These are phyloP conservation scores for Argentina silus DNA, from an alignment of 2,797 vertebrate genomes.

Conservation along the genomic window DNA sequence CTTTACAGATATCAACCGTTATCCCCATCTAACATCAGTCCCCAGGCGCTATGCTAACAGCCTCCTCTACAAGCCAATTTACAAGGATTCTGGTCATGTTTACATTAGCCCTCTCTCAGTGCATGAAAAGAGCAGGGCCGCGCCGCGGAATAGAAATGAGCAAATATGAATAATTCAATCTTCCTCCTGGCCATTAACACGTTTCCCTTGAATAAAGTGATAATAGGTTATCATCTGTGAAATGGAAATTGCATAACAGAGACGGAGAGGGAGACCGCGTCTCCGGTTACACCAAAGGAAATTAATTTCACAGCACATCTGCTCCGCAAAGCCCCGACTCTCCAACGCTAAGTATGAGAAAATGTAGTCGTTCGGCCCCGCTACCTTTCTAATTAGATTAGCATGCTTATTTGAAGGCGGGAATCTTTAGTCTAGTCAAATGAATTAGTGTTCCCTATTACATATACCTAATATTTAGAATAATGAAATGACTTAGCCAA, in stretches of 20 bases:
- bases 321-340: slow-evolving; percentile 91
- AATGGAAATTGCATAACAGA: slow-evolving; percentile 99
- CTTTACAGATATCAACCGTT: slow-evolving; percentile 92
- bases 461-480: slow-evolving; percentile 97
- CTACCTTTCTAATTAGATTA: slow-evolving; percentile 99
- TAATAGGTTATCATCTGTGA: slow-evolving; percentile 99
- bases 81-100: slow-evolving; percentile 99
- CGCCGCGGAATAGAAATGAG: slow-evolving; percentile 96
- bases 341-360: slow-evolving; percentile 98
- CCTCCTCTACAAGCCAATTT: slow-evolving; percentile 99
- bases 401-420: slow-evolving; percentile 91
- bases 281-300: slow-evolving; percentile 99
- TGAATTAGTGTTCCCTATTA: slow-evolving; percentile 91
- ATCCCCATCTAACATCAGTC: slow-evolving; percentile 94
- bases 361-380: slow-evolving; percentile 93
- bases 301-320: slow-evolving; percentile 99
- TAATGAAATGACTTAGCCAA: slow-evolving; percentile 94
- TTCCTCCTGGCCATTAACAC: slow-evolving; percentile 99
- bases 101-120: slow-evolving; percentile 99
- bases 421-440: slow-evolving; percentile 91
- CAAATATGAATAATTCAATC: slow-evolving; percentile 99
- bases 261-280: slow-evolving; percentile 73
- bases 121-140: slow-evolving; percentile 94
- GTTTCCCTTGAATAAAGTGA: slow-evolving; percentile 99
- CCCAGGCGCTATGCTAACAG: slow-evolving; percentile 99